Evolutionary conservation across 64 coral and sea anemone genomes (phyloP).

Genomic region (Catalaphyllia jardinei): DNA sequence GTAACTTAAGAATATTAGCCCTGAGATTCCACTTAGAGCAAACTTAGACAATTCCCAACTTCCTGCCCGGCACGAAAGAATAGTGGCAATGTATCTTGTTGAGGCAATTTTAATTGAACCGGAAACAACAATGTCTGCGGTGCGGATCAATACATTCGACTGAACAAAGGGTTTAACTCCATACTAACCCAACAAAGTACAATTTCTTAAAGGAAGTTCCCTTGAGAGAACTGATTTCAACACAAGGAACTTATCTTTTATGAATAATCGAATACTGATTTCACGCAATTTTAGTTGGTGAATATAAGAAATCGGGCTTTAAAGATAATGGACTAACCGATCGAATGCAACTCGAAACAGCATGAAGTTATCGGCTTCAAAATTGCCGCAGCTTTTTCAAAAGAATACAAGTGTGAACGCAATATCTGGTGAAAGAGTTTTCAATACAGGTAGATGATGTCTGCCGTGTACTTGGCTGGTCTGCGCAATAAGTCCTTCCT

Average conservation of each 20-base stretch:
- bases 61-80: too few species aligned
- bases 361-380: background rate
- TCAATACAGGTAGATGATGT: background rate
- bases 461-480: background rate
- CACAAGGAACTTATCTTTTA: background rate
- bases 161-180: background rate
- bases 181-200: background rate
- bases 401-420: background rate
- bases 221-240: background rate
- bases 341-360: background rate
- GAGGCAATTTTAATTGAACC: background rate
- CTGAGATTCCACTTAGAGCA: too few species aligned
- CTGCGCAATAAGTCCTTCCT: background rate
- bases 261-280: constrained; percentile 20
- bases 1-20: too few species aligned
- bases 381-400: background rate
- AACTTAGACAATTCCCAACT: too few species aligned
- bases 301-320: background rate
- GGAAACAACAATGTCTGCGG: background rate
- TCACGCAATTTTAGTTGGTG: background rate
- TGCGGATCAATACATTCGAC: background rate
- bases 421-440: background rate
- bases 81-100: background rate
- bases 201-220: background rate
- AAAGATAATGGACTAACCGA: background rate